Conservation (phyloP, 2,797 vertebrate genomes). For the Neomorphus geoffroyi region DNA sequence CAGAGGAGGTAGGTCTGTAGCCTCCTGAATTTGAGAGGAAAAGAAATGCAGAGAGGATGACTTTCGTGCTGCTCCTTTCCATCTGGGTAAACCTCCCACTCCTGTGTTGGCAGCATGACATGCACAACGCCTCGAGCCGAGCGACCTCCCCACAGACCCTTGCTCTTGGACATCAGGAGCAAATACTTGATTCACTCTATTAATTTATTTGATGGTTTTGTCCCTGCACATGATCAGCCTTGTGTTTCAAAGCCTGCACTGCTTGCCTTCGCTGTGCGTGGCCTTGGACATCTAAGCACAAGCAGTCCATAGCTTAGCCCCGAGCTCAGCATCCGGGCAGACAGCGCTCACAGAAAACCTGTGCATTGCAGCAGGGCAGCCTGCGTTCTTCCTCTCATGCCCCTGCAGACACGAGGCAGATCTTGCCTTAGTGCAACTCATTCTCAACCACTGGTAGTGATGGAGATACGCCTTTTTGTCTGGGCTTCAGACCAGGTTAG, state of each 20-base stretch:
- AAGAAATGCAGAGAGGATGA: not conserved
- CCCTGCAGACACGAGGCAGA: not conserved
- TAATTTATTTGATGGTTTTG: not conserved
- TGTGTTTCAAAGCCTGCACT: not conserved
- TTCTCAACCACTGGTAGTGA: rapidly evolving
- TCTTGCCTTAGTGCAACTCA: not conserved
- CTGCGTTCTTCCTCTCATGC: rapidly evolving
- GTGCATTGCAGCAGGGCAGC: not conserved
- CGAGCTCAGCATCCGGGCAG: not conserved
- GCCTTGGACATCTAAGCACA: not conserved
- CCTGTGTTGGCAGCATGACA: rapidly evolving
- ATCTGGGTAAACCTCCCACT: not conserved
- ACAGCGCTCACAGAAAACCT: too few relatives aligned
- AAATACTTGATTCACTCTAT: not conserved
- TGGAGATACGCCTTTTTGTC: not conserved
- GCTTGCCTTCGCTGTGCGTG: not conserved
- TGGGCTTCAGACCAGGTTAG: not conserved
- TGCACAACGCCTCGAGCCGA: not conserved
- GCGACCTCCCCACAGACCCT: rapidly evolving
- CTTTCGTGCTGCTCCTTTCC: not conserved
- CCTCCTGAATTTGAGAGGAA: not conserved
- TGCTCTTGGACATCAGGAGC: not conserved
- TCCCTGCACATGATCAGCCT: rapidly evolving
- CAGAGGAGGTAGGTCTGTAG: rapidly evolving
- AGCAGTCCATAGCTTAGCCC: not conserved